A percentile compares a stretch with the other conserved stretches of the same genome.
These are phyloP conservation scores for Lycocerus yunnanus DNA, from an alignment of 2,888 invertebrate genomes.

Conservation along the genomic window DNA sequence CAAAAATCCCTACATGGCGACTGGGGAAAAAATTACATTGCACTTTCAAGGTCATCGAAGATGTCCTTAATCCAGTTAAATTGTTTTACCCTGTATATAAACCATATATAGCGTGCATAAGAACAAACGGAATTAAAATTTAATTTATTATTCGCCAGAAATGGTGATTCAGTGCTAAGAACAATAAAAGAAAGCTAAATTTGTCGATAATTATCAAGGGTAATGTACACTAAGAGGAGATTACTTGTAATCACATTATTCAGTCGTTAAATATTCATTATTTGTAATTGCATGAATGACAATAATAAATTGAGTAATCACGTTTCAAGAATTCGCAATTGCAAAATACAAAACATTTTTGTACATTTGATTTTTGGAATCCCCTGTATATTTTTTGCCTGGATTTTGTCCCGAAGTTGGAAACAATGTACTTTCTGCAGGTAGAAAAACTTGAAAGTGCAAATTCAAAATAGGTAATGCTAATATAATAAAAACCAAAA, in stretches of 20 bases:
- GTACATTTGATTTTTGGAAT: background rate
- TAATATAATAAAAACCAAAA: no score
- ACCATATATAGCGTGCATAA: no score
- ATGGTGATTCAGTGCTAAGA: background rate
- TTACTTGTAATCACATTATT: background rate
- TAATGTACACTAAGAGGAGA: background rate
- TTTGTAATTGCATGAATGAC: background rate
- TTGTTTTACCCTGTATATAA: background rate
- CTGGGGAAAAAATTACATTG: no score
- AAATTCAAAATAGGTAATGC: background rate
- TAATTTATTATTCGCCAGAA: background rate
- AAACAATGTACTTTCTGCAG: background rate
- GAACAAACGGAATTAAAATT: background rate
- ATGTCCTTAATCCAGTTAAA: no score
- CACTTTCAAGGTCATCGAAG: no score
- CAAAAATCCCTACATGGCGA: no score
- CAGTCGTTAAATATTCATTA: background rate
- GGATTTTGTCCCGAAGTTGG: no score
- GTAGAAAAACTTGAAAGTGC: background rate
- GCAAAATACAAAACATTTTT: background rate
- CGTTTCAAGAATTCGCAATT: background rate
- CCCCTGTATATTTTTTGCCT: no score
- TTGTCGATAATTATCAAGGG: background rate
- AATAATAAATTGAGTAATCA: background rate
- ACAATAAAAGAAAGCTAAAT: background rate